Evolutionary conservation across 30 jellyfish, hydroid and myxozoan species (phyloP), one percentile per base, ranked within the genome.

Genomic region (Aurelia aurita complex sp. Pacific): DNA sequence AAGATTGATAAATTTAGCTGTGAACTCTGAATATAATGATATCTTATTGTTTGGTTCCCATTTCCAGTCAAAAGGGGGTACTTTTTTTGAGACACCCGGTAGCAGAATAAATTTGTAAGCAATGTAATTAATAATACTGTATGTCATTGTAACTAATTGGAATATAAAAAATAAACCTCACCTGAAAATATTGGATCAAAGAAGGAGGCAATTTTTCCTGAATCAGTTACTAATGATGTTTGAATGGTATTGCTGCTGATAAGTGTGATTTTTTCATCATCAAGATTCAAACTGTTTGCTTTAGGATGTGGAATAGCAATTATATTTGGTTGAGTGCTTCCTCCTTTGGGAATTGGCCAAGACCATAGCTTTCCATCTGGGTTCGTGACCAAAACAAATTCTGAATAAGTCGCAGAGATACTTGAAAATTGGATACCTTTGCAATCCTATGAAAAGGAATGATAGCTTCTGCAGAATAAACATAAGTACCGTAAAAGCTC

Each of bases 181-280:
- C 97, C 90, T 40, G 87, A 34, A 70, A 90, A 81, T 68, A 77
- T 19, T 14, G 88, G 59, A 63, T 90, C 97, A 83, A 82, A 85
- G 74, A 90, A 85, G 1, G 97, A 73, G 57, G 84, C 74, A 51
- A 81, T 57, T 36, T 81, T 69, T 53, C 92, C 89, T 0, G 90
- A 69, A 23, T 80, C 89, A 32, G 92, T 83, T 36, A 91, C 71
- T n/a, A 91, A 43, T 67, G 97, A 77, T 3, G 89, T 86, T 46
- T 96, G 75, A 65, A 84, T 64, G 36, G 80, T 36, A 53, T 78
- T 76, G 36, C 93, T 78, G 59, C 72, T 79, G 16, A 91, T 72
- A 35, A 64, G 29, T 51, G 62, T 66, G 78, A 91, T 70, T 40
- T 74, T 75, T 73, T 85, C 94, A 9, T 73, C 69, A 10, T 34